Base-by-base conservation (phyloP, 2,113 vertebrate genomes). In the Diadophis punctatus region DNA sequence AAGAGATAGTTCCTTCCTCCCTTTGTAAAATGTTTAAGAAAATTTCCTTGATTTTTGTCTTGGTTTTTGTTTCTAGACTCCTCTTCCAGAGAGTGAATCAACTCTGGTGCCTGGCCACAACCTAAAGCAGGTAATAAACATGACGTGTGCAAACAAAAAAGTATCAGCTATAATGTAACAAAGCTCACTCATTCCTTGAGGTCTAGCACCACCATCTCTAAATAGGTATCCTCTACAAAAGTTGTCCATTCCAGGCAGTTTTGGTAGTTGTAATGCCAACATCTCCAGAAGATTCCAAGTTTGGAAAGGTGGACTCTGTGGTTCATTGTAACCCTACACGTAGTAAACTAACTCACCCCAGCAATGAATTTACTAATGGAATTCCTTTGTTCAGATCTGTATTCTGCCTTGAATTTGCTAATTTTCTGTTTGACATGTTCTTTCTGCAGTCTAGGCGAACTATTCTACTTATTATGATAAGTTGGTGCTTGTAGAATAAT, bases 101-200 rank as follows among this genome's bases (percentile, higher is more conserved):
- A 93, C 94, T 53, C 93, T 97, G 97, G 97, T 98, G 3, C 97
- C 97, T 52, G 96, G 96, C 10, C 96, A 97, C 95, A 98, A 93
- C 92, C 95, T 97, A 23, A 96, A 97, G 58, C 97, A 98, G 98
- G 98, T 98, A 92, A 92, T 98, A 90, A 92, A 52, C 34, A 90
- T 63, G 34, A 30, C 14, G 7, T 1, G 43, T 46, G 20, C 27
- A 39, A 48, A 18, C 2, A 46, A 43, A 6, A 20, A 74, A 30
- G 34, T 2, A 30, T n/a, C 53, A 58, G 43, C 4, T 8, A 18
- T 27, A 92, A 87, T 52, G 16, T 20, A 16, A 39, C 39, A n/a
- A 27, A 6, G 3, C 3, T 88, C 39, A 11, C 22, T 46, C 14
- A 14, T 18, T 12, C 34, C 14, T 55, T 25, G 30, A 14, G 80